Conservation (phyloP, 2,113 vertebrate genomes). For the Orycteropus afer region DNA sequence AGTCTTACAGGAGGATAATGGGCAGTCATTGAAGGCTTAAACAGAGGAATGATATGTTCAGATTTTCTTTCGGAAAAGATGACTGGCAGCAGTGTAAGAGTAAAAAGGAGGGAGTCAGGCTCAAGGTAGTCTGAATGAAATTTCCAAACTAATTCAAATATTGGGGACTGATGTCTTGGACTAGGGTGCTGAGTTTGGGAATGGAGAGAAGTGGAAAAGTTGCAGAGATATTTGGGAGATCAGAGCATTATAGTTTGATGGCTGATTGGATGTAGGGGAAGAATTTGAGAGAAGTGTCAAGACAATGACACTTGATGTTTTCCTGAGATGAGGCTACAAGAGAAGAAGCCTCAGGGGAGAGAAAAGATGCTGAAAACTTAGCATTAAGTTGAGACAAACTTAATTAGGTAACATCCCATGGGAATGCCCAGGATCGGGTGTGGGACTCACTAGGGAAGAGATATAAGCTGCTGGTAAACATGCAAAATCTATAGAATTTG, state of each 20-base stretch:
- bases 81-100: not conserved
- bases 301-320: not conserved
- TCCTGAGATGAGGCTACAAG: not conserved
- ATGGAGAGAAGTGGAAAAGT: not conserved
- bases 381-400: not conserved
- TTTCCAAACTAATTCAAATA: not conserved
- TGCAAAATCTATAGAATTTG: not conserved
- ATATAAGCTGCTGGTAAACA: not conserved
- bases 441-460: not conserved
- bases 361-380: not conserved
- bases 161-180: not conserved
- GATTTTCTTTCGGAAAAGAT: conserved; percentile 3
- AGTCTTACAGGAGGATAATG: not conserved
- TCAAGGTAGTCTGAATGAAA: not conserved
- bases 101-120: not conserved
- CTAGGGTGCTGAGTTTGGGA: not conserved
- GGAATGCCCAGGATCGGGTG: not conserved
- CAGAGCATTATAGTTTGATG: not conserved
- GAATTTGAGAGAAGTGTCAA: not conserved
- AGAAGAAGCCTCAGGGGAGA: not conserved
- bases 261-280: not conserved
- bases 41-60: not conserved
- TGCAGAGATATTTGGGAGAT: not conserved
- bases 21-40: not conserved
- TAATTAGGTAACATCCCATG: not conserved